Percentiles rank a stretch among this genome's conserved stretches.
Conservation (phyloP, 1,140 invertebrate genomes). For the Eumaeus atala region DNA sequence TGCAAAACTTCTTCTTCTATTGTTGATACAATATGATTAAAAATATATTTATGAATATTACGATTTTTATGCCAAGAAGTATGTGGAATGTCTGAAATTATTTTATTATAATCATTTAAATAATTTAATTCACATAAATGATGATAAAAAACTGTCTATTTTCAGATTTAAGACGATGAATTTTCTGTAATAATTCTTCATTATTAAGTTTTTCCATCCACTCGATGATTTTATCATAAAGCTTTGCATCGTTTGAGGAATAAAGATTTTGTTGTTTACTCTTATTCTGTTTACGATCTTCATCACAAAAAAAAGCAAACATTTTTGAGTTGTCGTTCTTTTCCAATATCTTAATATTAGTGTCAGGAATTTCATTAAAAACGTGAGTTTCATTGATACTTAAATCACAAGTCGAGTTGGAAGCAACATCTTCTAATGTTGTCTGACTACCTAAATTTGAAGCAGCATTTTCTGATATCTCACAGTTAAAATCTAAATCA, state of each 20-base stretch:
- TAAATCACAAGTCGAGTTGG: no score
- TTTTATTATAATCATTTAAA: constrained; percentile 23
- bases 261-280: constrained; percentile 1
- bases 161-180: constrained; percentile 2
- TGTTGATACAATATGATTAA: constrained; percentile 21
- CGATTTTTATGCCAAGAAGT: constrained; percentile 20
- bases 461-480: no score
- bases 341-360: no score
- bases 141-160: constrained; percentile 17
- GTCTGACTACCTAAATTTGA: no score
- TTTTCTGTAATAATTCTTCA: constrained; percentile 14
- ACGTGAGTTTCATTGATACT: no score
- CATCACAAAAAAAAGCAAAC: no score
- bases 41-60: constrained; percentile 16
- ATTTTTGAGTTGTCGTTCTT: no score
- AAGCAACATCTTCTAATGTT: no score
- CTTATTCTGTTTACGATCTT: no score
- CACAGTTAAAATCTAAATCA: no score
- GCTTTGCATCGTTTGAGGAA: constrained; percentile 17
- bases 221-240: constrained; percentile 14
- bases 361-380: no score
- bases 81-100: constrained; percentile 17
- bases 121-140: constrained; percentile 20
- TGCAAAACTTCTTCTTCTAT: constrained; percentile 16
- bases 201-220: constrained; percentile 21